Conservation (phyloP, 2,888 invertebrate genomes). For the Parelbella ahira region DNA sequence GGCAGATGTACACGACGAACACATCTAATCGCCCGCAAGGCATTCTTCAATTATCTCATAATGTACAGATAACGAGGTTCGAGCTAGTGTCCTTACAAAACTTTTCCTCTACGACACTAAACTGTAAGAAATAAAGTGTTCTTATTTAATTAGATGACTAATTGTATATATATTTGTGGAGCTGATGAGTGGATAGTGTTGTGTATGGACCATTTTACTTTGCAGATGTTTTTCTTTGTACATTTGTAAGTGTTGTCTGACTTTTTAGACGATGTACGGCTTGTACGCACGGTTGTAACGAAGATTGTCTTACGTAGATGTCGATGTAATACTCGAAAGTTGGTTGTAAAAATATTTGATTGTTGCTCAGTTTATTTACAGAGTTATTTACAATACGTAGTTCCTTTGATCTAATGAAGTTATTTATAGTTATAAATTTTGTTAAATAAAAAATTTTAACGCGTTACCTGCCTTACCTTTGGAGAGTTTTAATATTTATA, state of each 20-base stretch:
- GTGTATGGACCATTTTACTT: too few relatives aligned
- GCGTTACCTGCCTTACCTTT: too few relatives aligned
- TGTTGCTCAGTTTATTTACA: constrained; percentile 11
- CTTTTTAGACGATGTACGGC: neutral
- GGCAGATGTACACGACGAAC: constrained; percentile 88
- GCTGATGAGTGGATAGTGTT: too few relatives aligned
- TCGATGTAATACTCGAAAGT: neutral
- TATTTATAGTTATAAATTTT: too few relatives aligned
- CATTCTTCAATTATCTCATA: too few relatives aligned
- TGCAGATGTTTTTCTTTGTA: constrained; percentile 2
- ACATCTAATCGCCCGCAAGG: constrained; percentile 80
- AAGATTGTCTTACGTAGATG: constrained; percentile 7
- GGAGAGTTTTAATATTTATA: too few relatives aligned
- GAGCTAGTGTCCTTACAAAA: constrained; percentile 27
- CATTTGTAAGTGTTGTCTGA: constrained; percentile 1
- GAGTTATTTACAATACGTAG: too few relatives aligned
- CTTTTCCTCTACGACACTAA: constrained; percentile 45
- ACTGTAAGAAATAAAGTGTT: constrained; percentile 71
- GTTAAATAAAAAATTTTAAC: too few relatives aligned
- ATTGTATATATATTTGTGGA: constrained; percentile 29
- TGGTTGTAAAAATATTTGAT: constrained; percentile 6
- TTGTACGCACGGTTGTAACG: constrained; percentile 6
- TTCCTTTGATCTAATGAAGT: too few relatives aligned
- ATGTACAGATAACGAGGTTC: too few relatives aligned
- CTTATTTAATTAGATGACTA: constrained; percentile 50